Conservation (phyloP, 1,140 invertebrate species). For the Hormaphis cornu region DNA sequence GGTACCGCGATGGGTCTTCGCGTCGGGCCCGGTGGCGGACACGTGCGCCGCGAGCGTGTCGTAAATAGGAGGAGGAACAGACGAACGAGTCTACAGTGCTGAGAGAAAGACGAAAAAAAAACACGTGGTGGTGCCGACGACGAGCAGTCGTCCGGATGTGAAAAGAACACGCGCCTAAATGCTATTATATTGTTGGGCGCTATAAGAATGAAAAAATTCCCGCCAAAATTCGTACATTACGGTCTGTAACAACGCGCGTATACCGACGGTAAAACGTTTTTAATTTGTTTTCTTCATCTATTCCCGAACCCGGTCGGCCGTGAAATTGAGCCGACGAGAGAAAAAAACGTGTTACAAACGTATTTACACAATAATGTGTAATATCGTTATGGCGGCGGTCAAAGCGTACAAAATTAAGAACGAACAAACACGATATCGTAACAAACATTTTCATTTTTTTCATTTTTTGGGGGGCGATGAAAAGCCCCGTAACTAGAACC, state of each 20-base stretch:
- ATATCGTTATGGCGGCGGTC: no score
- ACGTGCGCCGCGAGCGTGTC: not conserved
- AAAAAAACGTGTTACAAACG: not conserved
- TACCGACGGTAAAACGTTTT: not conserved
- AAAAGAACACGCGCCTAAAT: not conserved
- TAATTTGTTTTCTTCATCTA: not conserved
- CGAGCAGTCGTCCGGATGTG: slow-evolving; percentile 21
- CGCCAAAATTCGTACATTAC: slow-evolving; percentile 3
- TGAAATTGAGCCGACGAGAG: not conserved
- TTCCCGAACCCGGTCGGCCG: not conserved
- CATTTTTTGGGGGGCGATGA: no score
- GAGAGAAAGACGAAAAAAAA: not conserved
- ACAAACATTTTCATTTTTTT: no score
- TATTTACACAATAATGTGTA: not conserved
- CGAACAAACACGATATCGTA: no score
- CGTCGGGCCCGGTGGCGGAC: slow-evolving; percentile 18
- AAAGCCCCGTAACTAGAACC: no score
- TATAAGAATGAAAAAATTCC: slow-evolving; percentile 9
- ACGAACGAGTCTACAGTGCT: not conserved
- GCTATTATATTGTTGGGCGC: no score
- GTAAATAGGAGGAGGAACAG: not conserved
- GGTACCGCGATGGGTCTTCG: not conserved
- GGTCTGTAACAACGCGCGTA: not conserved
- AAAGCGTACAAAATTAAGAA: no score
- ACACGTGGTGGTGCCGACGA: slow-evolving; percentile 1